Base-by-base conservation (phyloP, 2,113 vertebrate species). In the Cichladusa arquata region DNA sequence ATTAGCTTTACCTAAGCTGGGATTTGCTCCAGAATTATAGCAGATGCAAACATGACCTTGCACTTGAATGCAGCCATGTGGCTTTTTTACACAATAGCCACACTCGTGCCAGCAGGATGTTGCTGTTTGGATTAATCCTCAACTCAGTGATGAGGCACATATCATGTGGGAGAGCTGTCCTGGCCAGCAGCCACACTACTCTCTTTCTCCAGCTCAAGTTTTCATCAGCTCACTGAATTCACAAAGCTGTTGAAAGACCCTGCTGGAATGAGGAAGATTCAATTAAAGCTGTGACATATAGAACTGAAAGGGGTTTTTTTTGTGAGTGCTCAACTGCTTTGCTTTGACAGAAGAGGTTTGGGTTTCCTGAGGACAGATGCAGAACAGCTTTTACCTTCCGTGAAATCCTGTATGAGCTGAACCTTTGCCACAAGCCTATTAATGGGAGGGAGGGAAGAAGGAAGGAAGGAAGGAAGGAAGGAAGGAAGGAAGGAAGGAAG, bases 251-350 rank as follows among this genome's bases (percentile, higher is more conserved):
- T 60, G 58, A 82, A 83, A 86, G 72, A 44, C 31, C 48, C 72
- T 48, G n/a, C 40, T 81, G 69, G 91, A 93, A 84, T 53, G 28
- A 48, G 25, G 83, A 48, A 16, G 40, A 81, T 91, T 91, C 31
- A 44, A 16, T 83, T 89, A 81, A 86, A 87, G 45, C 50, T 70
- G 36, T 40, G 50, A 73, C 54, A 65, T 40, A 28, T 2, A 57
- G 22, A 53, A 57, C 14, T 33, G 45, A 53, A 89, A 77, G 40
- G 25, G 1, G 5, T 56, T 54, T 10, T 79, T 73, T 8, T 5
- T 0, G 1, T 7, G 4, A 61, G 45, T 25, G 31, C 28, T 65
- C 4, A 0, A 3, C 51, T 81, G 28, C 48, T 45, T 50, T 12
- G 28, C 48, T 83, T 64, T 38, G 54, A 73, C 36, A 72, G 28